These are phyloP conservation scores for Penaeus indicus DNA, from an alignment of 1,140 invertebrate genomes.

Conservation along the genomic window DNA sequence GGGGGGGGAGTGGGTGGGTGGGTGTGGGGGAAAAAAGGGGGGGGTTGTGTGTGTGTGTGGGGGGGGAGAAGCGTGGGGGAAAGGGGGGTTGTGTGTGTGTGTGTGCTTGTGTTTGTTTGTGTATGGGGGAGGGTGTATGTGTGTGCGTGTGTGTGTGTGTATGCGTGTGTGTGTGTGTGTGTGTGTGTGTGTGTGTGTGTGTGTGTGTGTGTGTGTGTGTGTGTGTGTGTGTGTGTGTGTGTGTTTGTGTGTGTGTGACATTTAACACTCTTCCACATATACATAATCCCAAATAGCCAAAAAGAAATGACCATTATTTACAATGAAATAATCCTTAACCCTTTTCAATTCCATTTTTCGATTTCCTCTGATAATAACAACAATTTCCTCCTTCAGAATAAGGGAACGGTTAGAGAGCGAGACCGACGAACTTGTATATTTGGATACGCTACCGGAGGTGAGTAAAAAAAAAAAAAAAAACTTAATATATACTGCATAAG, in stretches of 20 bases:
- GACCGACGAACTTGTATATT: slow-evolving; percentile 84
- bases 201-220: too few relatives aligned
- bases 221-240: too few relatives aligned
- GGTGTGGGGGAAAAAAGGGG: too few relatives aligned
- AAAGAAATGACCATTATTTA: not conserved
- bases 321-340: not conserved
- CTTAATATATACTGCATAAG: too few relatives aligned
- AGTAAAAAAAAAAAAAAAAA: slow-evolving; percentile 46
- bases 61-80: too few relatives aligned
- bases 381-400: slow-evolving; percentile 58
- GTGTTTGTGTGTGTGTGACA: too few relatives aligned
- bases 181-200: too few relatives aligned
- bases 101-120: not conserved
- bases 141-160: too few relatives aligned
- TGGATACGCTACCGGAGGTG: slow-evolving; percentile 93
- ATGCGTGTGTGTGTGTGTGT: too few relatives aligned
- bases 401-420: slow-evolving; percentile 71
- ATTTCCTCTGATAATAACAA: not conserved
- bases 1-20: too few relatives aligned
- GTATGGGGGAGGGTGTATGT: not conserved
- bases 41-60: too few relatives aligned
- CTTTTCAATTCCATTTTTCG: not conserved
- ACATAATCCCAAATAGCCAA: not conserved
- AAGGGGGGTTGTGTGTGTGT: not conserved
- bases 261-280: too few relatives aligned